Percentiles rank a stretch among this genome's conserved stretches.
Evolutionary conservation across 2,113 vertebrate genomes (phyloP).

Genomic region (Coptodon bakossiorum): DNA sequence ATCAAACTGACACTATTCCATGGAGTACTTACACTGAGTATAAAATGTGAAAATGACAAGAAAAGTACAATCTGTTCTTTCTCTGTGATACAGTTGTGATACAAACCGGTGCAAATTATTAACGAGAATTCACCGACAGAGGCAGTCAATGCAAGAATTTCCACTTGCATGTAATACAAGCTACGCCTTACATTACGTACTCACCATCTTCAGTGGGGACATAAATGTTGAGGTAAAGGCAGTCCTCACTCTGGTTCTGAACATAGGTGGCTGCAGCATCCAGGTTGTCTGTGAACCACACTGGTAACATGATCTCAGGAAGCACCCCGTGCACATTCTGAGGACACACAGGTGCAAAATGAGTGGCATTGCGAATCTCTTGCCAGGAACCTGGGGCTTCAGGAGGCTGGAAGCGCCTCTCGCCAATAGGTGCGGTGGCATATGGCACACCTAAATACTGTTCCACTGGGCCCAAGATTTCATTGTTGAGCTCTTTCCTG

Average conservation of each 20-base stretch:
- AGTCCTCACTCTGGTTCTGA: constrained; percentile 92
- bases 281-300: constrained; percentile 93
- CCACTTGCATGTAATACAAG: background rate
- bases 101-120: background rate
- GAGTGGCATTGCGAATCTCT: constrained; percentile 85
- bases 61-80: background rate
- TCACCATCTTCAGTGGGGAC: constrained; percentile 93
- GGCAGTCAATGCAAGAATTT: background rate
- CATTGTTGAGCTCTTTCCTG: constrained; percentile 83
- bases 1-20: constrained; percentile 13
- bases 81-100: background rate
- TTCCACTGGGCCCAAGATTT: constrained; percentile 87
- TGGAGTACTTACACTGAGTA: background rate
- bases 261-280: constrained; percentile 84
- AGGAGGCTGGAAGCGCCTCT: constrained; percentile 85
- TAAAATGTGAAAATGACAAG: background rate
- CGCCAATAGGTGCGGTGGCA: constrained; percentile 83
- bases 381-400: constrained; percentile 89
- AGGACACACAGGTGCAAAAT: constrained; percentile 85
- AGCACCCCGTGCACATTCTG: constrained; percentile 88
- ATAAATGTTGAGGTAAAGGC: constrained; percentile 92
- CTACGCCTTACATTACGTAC: constrained; percentile 21
- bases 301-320: constrained; percentile 88
- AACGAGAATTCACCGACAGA: background rate
- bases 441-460: constrained; percentile 88